Base-by-base conservation (phyloP, 2,797 vertebrate genomes). In the Notolepis coatsorum region DNA sequence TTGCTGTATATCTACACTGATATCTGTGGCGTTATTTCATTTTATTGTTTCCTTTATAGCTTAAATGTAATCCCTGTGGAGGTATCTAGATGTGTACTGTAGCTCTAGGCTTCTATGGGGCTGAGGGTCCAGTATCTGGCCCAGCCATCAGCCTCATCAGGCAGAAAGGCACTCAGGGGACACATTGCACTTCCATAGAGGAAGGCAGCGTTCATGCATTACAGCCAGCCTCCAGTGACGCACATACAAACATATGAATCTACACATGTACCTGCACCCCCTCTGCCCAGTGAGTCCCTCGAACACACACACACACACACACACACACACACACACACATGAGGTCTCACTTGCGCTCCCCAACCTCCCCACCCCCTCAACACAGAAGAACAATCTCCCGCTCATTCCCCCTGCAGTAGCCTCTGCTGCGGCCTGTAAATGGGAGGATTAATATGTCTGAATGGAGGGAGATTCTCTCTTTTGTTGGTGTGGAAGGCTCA, bases 401-500 rank as follows among this genome's bases (percentile, higher is more conserved):
- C 48, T 64, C 18, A 0, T 17, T 64, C 30, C 23, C 66, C 35
- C 64, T 52, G 61, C 61, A 66, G 66, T 69, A 1, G 24, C 52
- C 64, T 71, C 61, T 63, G 49, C 66, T 58, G 71, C 73, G 54
- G 62, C 54, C 41, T 57, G 67, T 73, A 86, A 82, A 79, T 68
- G 45, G 66, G 65, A 56, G 63, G 79, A 71, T 82, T 82, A 76
- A 80, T 79, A 65, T 55, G 46, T 80, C 63, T 86, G 79, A 80
- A 85, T 72, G 71, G 63, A 72, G 49, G 66, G 68, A 51, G n/a
- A 61, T 41, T 79, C 48, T 75, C 67, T 71, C 57, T 68, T 67
- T 85, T 84, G 81, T 81, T 68, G 65, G 58, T 38, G 52, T 80
- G 64, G 66, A 81, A 69, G 38, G 39, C 75, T 83, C 64, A 25